Percentiles rank a stretch among this genome's conserved stretches.
Evolutionary conservation across 2,797 vertebrate species (phyloP).

Genomic region (Chlorospingus semifuscus): DNA sequence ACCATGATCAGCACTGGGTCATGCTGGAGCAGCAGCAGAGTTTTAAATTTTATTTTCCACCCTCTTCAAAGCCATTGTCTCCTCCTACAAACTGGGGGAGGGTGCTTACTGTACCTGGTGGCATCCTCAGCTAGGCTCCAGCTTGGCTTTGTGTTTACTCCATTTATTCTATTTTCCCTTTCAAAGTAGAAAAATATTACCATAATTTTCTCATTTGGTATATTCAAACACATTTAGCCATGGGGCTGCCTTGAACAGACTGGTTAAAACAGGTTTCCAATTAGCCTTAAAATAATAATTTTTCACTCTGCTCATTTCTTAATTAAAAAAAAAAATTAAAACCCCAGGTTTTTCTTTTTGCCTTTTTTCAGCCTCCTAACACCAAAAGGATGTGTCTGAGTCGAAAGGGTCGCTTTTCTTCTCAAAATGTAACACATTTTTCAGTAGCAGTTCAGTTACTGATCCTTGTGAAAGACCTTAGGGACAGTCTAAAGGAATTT

Average conservation of each 20-base stretch:
- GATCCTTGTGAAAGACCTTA: not conserved
- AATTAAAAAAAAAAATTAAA: not conserved
- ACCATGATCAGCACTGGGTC: not conserved
- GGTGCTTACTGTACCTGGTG: not conserved
- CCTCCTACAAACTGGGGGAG: not conserved
- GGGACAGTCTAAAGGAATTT: not conserved
- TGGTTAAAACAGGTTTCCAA: not conserved
- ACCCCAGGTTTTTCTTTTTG: not conserved
- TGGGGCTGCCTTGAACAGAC: fast-evolving
- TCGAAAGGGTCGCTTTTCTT: not conserved
- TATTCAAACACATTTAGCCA: not conserved
- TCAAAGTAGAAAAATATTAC: not conserved
- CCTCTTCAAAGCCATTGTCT: not conserved
- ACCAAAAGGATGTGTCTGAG: not conserved
- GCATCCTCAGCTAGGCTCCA: not conserved
- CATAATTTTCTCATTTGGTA: not conserved
- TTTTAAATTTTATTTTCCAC: not conserved
- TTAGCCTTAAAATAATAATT: constrained; percentile 13
- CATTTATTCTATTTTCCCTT: not conserved
- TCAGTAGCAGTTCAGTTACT: not conserved
- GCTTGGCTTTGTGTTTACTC: not conserved
- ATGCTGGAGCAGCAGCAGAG: not conserved
- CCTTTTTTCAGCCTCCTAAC: not conserved
- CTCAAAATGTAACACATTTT: not conserved
- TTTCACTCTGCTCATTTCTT: not conserved